phyloP scores from a whole-genome alignment of 2,888 invertebrate genomes.

The Stenodema calcarata region DNA sequence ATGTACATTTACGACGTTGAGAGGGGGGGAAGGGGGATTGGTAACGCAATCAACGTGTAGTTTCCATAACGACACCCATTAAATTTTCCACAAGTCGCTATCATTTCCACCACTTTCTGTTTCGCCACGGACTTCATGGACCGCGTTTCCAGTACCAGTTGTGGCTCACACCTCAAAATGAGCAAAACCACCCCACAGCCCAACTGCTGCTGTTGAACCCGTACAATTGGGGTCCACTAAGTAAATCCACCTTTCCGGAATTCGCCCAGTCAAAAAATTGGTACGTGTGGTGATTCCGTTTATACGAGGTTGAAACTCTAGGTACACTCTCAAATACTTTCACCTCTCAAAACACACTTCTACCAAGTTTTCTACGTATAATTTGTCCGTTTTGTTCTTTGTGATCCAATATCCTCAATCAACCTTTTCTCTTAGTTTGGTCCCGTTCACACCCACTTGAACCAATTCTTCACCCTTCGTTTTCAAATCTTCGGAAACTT shows the following conservation, averaged over 20 bases:
- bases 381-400: not conserved
- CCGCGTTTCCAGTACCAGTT: not conserved
- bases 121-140: not conserved
- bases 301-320: not conserved
- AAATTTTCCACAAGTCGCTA: not conserved
- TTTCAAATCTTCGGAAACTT: not conserved
- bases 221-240: not conserved
- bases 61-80: not conserved
- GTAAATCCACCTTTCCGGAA: not conserved
- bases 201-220: no score
- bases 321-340: not conserved
- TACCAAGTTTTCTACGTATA: constrained; percentile 5
- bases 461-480: no score
- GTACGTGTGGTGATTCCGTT: not conserved
- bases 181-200: not conserved
- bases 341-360: not conserved
- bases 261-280: not conserved
- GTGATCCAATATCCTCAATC: not conserved
- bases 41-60: not conserved
- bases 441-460: no score
- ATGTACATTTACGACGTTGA: not conserved
- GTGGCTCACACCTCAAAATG: not conserved
- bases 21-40: not conserved
- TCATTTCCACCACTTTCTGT: not conserved
- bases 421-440: not conserved